phyloP scores from a whole-genome alignment of 2,888 invertebrate genomes.

The Molanna angustata region DNA sequence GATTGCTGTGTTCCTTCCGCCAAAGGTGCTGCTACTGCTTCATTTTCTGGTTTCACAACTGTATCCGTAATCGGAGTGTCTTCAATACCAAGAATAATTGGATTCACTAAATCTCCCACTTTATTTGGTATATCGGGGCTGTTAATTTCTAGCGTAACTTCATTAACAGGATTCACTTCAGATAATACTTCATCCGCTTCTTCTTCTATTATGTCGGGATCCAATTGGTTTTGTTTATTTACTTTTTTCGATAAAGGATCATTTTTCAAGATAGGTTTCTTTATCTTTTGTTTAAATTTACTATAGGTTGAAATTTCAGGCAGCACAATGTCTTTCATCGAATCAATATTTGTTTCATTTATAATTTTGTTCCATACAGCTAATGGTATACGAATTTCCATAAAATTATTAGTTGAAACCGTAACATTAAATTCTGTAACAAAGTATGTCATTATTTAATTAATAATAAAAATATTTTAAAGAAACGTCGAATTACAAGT shows the following conservation, averaged over 20 bases:
- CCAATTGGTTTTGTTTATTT: slow-evolving; percentile 2
- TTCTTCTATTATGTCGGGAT: slow-evolving; percentile 9
- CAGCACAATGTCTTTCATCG: not conserved
- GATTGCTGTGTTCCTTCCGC: no score
- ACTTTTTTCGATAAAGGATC: not conserved
- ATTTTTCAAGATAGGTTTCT: no score
- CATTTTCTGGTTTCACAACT: slow-evolving; percentile 32
- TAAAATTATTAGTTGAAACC: slow-evolving; percentile 24
- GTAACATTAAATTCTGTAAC: slow-evolving; percentile 28
- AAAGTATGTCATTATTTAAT: no score
- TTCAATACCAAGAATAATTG: slow-evolving; percentile 36
- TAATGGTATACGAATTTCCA: slow-evolving; percentile 28
- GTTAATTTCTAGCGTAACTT: slow-evolving; percentile 38
- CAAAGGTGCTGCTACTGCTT: slow-evolving; percentile 37
- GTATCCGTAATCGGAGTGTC: slow-evolving; percentile 32
- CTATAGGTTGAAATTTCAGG: no score
- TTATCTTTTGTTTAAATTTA: no score
- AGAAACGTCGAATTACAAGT: no score
- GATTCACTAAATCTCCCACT: slow-evolving; percentile 43
- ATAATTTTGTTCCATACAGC: slow-evolving; percentile 26
- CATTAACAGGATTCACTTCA: slow-evolving; percentile 34
- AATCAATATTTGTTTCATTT: not conserved
- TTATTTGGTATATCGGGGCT: slow-evolving; percentile 42
- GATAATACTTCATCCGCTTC: not conserved
- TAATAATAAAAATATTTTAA: no score